Conservation (phyloP, 53 echinoderm and acorn worm species). For the Holothuria scabra region DNA sequence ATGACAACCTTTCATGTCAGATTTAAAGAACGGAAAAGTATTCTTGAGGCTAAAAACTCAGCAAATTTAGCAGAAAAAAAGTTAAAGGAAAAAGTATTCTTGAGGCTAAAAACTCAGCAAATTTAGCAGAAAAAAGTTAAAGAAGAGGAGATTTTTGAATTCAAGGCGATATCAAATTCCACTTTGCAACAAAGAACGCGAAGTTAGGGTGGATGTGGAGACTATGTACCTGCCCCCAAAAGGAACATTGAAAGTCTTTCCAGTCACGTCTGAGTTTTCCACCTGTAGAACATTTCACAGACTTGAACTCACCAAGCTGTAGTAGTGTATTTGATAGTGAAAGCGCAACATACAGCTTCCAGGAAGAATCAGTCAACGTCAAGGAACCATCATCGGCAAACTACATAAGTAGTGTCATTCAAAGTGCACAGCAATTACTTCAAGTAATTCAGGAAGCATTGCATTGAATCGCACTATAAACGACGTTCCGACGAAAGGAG, state of each 20-base stretch:
- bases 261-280: background rate
- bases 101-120: background rate
- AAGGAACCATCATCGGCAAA: background rate
- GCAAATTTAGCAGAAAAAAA: constrained; percentile 6
- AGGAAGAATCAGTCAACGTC: background rate
- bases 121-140: background rate
- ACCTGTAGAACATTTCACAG: background rate
- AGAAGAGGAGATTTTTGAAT: background rate
- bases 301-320: constrained; percentile 22
- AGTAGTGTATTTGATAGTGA: constrained; percentile 27
- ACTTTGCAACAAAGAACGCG: constrained; percentile 18
- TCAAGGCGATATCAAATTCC: background rate
- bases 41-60: constrained; percentile 2
- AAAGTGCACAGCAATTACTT: background rate
- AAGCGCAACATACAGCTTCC: background rate
- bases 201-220: constrained; percentile 21
- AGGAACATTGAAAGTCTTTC: constrained; percentile 13
- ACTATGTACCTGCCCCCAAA: constrained; percentile 4
- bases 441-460: background rate
- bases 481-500: no score
- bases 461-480: background rate
- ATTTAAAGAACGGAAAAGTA: background rate
- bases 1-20: background rate
- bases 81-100: background rate
- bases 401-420: constrained; percentile 15